Evolutionary conservation across 2,888 invertebrate genomes (phyloP).

Genomic region (Punctoribates punctum): DNA sequence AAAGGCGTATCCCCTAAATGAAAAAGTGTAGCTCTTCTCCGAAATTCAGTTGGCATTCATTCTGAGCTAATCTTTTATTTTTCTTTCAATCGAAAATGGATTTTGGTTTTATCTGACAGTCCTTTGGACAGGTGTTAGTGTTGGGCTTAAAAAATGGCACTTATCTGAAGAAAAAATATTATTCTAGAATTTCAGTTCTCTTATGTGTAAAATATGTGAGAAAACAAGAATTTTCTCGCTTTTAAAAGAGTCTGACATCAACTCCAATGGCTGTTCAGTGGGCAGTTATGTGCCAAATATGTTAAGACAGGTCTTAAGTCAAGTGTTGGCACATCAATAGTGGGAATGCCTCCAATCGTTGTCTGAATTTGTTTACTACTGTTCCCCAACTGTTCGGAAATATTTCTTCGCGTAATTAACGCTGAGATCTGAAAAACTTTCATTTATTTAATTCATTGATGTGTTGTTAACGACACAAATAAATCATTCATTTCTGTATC

Average conservation of each 20-base stretch:
- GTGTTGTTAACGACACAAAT: background rate
- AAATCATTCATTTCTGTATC: background rate
- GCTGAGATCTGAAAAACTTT: background rate
- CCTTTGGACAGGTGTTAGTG: conserved; percentile 20
- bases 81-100: background rate
- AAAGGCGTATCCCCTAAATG: no score
- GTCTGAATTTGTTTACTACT: conserved; percentile 2
- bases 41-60: no score
- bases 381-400: background rate
- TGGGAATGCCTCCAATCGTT: background rate
- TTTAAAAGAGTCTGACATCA: background rate
- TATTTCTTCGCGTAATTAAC: background rate
- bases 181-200: background rate
- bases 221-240: background rate
- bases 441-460: background rate
- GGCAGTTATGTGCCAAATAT: conserved; percentile 14
- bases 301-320: background rate
- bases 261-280: background rate
- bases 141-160: background rate
- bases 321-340: background rate
- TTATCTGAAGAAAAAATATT: background rate
- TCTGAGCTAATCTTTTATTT: background rate
- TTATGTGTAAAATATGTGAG: conserved; percentile 12
- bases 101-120: background rate
- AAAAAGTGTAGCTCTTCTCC: no score